A percentile compares a stretch with the other conserved stretches of the same genome.
Evolutionary conservation across 2,888 invertebrate species (phyloP).

Genomic region (Scaptomyza tumidula): DNA sequence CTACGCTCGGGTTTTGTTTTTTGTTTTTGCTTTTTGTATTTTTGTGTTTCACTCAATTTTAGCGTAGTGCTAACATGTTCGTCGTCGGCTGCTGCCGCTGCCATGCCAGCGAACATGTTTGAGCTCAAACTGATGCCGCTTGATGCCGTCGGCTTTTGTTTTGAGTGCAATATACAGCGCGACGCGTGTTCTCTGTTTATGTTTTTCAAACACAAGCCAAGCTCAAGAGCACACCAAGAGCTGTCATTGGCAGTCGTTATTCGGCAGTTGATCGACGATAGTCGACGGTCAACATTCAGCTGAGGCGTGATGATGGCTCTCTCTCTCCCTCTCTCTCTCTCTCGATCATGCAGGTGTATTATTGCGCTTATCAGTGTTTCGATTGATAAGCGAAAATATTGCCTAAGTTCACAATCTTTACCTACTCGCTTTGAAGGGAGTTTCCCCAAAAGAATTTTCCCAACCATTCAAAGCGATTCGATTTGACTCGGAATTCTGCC

Average conservation of each 20-base stretch:
- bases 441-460: not conserved
- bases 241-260: not conserved
- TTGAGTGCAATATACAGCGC: slow-evolving; percentile 39
- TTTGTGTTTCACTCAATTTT: slow-evolving; percentile 31
- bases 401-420: not conserved
- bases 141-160: slow-evolving; percentile 35
- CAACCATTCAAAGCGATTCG: not conserved
- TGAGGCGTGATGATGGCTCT: not conserved
- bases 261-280: slow-evolving; percentile 14
- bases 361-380: slow-evolving; percentile 27
- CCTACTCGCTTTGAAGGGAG: not conserved
- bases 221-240: slow-evolving; percentile 48
- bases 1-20: not conserved
- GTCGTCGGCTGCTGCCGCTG: slow-evolving; percentile 6
- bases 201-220: slow-evolving; percentile 43
- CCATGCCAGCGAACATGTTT: slow-evolving; percentile 51
- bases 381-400: slow-evolving; percentile 20
- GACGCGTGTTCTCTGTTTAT: slow-evolving; percentile 56
- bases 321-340: too few relatives aligned
- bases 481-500: not conserved
- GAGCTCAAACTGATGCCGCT: slow-evolving; percentile 36
- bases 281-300: not conserved
- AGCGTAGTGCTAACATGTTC: slow-evolving; percentile 31
- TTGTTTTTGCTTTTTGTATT: not conserved
- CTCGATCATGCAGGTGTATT: slow-evolving; percentile 31